A percentile compares a stretch with the other conserved stretches of the same genome.
Conservation (phyloP, 2,797 vertebrate genomes). For the Sciaenops ocellatus region DNA sequence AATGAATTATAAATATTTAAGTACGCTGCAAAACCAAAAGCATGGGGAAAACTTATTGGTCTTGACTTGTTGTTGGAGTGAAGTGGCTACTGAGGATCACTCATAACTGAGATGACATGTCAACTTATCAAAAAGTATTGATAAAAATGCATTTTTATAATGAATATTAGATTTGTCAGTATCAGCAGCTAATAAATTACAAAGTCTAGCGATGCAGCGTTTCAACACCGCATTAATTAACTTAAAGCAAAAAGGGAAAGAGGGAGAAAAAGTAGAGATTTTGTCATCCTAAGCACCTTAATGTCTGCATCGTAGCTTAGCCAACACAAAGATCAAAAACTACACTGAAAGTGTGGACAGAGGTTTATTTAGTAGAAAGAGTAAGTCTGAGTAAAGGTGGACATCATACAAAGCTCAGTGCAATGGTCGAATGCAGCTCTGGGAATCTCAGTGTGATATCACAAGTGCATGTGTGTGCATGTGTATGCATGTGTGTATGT, state of each 20-base stretch:
- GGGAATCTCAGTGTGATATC: constrained; percentile 44
- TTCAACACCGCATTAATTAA: background rate
- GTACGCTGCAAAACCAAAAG: constrained; percentile 30
- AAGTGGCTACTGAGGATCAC: constrained; percentile 13
- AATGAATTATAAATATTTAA: constrained; percentile 73
- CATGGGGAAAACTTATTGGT: background rate
- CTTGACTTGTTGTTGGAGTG: constrained; percentile 8
- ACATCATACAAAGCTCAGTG: constrained; percentile 42
- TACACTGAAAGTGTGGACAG: constrained; percentile 33
- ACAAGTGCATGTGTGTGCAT: background rate
- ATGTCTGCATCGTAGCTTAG: constrained; percentile 17
- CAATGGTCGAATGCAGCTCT: constrained; percentile 45
- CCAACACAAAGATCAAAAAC: constrained; percentile 34
- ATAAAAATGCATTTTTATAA: constrained; percentile 58
- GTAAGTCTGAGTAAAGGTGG: constrained; percentile 59
- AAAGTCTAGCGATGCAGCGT: background rate
- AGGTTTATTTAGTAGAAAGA: constrained; percentile 55
- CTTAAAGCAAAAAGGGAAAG: background rate
- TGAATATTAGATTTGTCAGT: constrained; percentile 38
- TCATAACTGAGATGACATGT: constrained; percentile 33
- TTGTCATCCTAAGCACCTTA: background rate
- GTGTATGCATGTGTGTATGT: constrained; percentile 19
- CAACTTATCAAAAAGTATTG: constrained; percentile 54
- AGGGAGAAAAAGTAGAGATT: background rate
- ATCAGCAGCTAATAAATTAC: constrained; percentile 42